Evolutionary conservation across 2,113 vertebrate genomes (phyloP).

Genomic region (Beaufortia kweichowensis): DNA sequence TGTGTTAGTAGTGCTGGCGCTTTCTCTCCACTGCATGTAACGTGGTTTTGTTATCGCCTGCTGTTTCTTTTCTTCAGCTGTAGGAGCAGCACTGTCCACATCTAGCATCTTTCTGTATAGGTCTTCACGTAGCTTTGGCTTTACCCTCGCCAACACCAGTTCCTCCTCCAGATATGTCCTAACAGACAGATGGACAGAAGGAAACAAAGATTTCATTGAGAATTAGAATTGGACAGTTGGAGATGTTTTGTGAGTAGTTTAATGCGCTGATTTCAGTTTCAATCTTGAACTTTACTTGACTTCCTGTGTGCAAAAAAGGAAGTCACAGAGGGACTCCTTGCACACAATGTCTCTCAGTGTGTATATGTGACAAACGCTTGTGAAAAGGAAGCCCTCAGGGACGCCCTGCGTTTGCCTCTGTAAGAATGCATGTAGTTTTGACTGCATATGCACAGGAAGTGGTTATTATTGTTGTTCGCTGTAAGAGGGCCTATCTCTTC

Average conservation of each 20-base stretch:
- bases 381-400: constrained; percentile 56
- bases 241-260: too few species aligned
- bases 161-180: constrained; percentile 98
- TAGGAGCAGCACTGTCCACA: constrained; percentile 88
- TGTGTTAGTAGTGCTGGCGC: constrained; percentile 91
- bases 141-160: constrained; percentile 87
- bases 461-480: constrained; percentile 31
- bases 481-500: constrained; percentile 40
- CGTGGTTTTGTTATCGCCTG: constrained; percentile 89
- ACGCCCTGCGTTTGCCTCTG: constrained; percentile 43
- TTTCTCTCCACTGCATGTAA: constrained; percentile 99
- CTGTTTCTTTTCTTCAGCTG: constrained; percentile 83
- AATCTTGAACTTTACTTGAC: constrained; percentile 59
- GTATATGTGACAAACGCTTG: constrained; percentile 35
- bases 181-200: constrained; percentile 51
- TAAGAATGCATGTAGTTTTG: constrained; percentile 22
- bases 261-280: constrained; percentile 67
- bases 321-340: constrained; percentile 70
- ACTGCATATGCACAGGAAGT: constrained; percentile 51
- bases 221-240: too few species aligned
- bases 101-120: constrained; percentile 98
- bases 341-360: constrained; percentile 20
- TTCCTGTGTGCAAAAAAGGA: constrained; percentile 71
- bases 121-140: constrained; percentile 90
- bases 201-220: neutral